These are phyloP conservation scores for Apocheima hispidaria DNA, from an alignment of 2,888 invertebrate species.

Conservation along the genomic window DNA sequence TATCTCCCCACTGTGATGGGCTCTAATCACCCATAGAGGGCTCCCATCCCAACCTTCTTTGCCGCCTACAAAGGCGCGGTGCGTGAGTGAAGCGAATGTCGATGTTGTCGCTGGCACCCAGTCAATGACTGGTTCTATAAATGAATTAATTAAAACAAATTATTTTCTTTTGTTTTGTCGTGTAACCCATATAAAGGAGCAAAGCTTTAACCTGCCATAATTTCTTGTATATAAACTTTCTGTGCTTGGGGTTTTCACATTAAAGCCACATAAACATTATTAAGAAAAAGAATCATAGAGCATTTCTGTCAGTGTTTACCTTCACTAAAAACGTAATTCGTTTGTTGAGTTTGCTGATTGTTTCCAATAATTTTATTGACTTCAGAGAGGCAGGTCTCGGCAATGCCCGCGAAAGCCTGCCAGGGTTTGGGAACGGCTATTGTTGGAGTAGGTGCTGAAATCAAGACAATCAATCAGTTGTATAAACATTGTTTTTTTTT, in stretches of 20 bases:
- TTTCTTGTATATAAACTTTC: too few relatives aligned
- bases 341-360: conserved; percentile 12
- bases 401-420: conserved; percentile 33
- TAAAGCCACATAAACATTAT: too few relatives aligned
- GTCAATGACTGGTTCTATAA: conserved; percentile 53
- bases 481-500: too few relatives aligned
- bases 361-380: conserved; percentile 36
- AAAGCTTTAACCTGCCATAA: too few relatives aligned
- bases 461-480: neutral
- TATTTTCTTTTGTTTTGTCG: neutral
- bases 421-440: conserved; percentile 16
- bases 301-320: neutral
- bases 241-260: too few relatives aligned
- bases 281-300: too few relatives aligned
- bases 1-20: conserved; percentile 73
- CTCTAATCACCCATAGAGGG: conserved; percentile 77
- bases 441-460: conserved; percentile 31
- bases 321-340: neutral
- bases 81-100: conserved; percentile 57
- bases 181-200: too few relatives aligned
- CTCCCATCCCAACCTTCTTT: conserved; percentile 78
- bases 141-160: neutral
- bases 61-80: conserved; percentile 72
- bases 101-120: conserved; percentile 69
- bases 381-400: conserved; percentile 27